Base-by-base conservation (phyloP, 2,113 vertebrate species). In the Anser cygnoides region DNA sequence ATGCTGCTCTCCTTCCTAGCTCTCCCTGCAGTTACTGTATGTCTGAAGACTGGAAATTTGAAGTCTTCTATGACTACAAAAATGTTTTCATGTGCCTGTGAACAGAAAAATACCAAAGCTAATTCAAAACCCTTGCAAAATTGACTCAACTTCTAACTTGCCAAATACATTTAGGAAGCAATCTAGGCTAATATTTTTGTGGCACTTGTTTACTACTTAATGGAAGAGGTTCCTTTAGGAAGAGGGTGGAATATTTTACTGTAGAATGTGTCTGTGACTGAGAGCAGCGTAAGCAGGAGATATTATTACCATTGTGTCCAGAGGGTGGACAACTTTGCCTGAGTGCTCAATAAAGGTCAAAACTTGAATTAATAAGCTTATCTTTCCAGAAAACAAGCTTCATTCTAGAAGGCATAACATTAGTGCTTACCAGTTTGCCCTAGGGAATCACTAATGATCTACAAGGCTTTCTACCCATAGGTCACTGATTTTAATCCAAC, bases 371-470 rank as follows among this genome's bases (percentile, higher is more conserved):
- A 93, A 95, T 88, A 97, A 80, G 72, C 82, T 96, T 96, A 84
- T 95, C 82, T 95, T 96, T 96, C 93, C 67, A 96, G 95, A 96
- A 96, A 96, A 95, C 84, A 96, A 88, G 90, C 50, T 90, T 85
- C 31, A 10, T 92, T 96, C 94, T 94, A 94, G 93, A 97, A 96
- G 75, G 59, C 44, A 79, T 93, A 94, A 83, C 71, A 66, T 90
- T 85, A 96, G 50, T 70, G 67, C 87, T 95, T 91, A 88, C 87
- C 4, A 2, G 75, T n/a, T 59, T 95, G 75, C 91, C 90, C 72
- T 80, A 66, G 92, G 93, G 87, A 95, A 70, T 94, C 71, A 43
- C 84, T 93, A 95, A 95, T 76, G 82, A 95, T 77, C 55, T 93
- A 97, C 82, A 93, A 94, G 91, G 62, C 66, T 82, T 95, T 95